Percentiles rank a stretch among this genome's conserved stretches.
Evolutionary conservation across 2,797 vertebrate genomes (phyloP).

Genomic region (Nothura maculosa): DNA sequence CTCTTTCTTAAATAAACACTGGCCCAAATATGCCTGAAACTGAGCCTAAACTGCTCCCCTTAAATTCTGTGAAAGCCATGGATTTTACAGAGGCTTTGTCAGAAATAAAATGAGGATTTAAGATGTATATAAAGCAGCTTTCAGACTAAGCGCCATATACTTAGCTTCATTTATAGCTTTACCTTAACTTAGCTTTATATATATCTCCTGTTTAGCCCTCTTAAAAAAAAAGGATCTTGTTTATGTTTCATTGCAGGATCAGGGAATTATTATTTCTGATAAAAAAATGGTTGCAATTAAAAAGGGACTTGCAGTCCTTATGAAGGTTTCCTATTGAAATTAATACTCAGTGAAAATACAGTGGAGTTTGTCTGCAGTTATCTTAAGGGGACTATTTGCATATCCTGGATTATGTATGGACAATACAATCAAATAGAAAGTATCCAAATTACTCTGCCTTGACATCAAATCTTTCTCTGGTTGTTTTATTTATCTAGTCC

Average conservation of each 20-base stretch:
- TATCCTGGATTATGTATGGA: constrained; percentile 57
- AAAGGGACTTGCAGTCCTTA: neutral
- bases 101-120: constrained; percentile 47
- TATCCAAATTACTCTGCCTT: constrained; percentile 36
- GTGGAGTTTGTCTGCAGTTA: neutral
- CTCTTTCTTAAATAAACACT: neutral
- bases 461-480: neutral
- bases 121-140: constrained; percentile 35
- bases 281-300: neutral
- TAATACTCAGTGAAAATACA: neutral
- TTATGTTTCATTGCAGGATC: neutral
- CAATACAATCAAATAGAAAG: constrained; percentile 64
- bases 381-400: constrained; percentile 18
- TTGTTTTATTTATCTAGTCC: neutral
- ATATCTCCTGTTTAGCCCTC: neutral
- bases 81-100: constrained; percentile 34
- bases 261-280: constrained; percentile 14
- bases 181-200: neutral
- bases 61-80: neutral
- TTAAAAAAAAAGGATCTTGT: neutral
- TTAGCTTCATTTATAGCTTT: constrained; percentile 23
- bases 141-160: neutral
- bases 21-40: neutral
- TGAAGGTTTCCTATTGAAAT: constrained; percentile 24
- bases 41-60: neutral